A percentile compares a stretch with the other conserved stretches of the same genome.
Evolutionary conservation across 2,888 invertebrate species (phyloP).

Genomic region (Athalia rosae): DNA sequence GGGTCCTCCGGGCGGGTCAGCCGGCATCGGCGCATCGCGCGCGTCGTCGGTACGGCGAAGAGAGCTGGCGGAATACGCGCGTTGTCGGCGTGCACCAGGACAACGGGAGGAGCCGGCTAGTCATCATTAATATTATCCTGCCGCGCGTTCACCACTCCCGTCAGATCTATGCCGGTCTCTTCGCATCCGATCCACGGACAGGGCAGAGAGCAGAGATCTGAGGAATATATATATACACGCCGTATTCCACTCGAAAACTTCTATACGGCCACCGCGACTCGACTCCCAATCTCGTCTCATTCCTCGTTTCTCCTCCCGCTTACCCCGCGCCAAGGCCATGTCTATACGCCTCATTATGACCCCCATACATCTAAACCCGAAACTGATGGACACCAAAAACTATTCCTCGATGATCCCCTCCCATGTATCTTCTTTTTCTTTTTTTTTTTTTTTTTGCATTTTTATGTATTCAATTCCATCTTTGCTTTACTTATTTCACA

Average conservation of each 20-base stretch:
- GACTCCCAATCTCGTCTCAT: constrained; percentile 23
- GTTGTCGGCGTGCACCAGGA: constrained; percentile 43
- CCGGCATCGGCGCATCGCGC: not conserved
- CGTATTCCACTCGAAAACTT: constrained; percentile 24
- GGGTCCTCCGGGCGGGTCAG: no score
- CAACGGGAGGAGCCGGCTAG: constrained; percentile 53
- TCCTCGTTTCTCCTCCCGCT: not conserved
- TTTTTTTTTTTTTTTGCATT: no score
- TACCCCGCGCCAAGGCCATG: constrained; percentile 11
- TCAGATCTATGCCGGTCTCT: constrained; percentile 70
- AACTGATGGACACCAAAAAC: constrained; percentile 19
- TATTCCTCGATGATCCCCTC: not conserved
- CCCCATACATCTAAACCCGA: constrained; percentile 29
- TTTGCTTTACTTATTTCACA: no score
- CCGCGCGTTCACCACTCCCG: constrained; percentile 64
- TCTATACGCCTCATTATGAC: constrained; percentile 34
- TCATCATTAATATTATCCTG: constrained; percentile 70
- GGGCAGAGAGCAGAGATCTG: no score
- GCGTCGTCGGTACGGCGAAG: not conserved
- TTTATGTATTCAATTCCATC: no score
- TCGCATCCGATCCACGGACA: constrained; percentile 56
- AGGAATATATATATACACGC: not conserved
- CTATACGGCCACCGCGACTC: constrained; percentile 19
- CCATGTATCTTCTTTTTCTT: not conserved
- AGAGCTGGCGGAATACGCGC: constrained; percentile 36